Base-by-base conservation (phyloP, 1,140 invertebrate species). In the Diabrotica undecimpunctata region DNA sequence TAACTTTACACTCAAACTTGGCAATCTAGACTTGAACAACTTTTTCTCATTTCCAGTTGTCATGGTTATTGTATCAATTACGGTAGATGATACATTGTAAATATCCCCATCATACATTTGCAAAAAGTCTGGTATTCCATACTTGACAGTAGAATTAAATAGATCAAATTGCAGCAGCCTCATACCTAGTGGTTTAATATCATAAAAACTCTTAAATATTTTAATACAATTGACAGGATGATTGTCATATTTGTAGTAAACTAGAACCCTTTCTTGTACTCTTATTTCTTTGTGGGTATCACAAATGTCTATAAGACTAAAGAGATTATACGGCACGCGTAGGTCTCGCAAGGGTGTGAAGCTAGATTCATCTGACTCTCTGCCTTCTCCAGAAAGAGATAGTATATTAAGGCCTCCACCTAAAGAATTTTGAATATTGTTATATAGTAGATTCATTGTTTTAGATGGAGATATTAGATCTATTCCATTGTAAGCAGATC, bases 201-300 rank as follows among this genome's bases (percentile, higher is more conserved):
- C 83, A 65, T 88, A 91, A 51, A 87, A 84, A 69, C 91, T 94
- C 51, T 89, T 90, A 72, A 99, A 97, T 70, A 99, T 96, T 81
- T 99, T 99, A 0, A 99, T 93, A 79, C 97, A 99, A 78, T 97
- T 97, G 0, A 98, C 91, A 0, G 95, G 91, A 79, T 90, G 88
- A 72, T 97, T 97, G 69, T 97, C 94, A 71, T 99, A 99, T 78
- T 98, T 98, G 79, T 97, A 99, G 78, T 97, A 99, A 0, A 99
- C 70, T 5, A 99, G 76, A 6, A 99, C 87, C 62, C 96, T 83
- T 74, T 98, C 95, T 78, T 96, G 89, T 0, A 99, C 85, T 7
- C 84, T 84, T 36, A 99, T 88, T 75, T 94, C 91, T 83, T 99
- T 97, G 11, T 90, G 88, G 0, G 94, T 91, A 77, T 97, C 93